Conservation (phyloP, 2,888 invertebrate genomes). For the Bursaphelenchus okinawaensis region DNA sequence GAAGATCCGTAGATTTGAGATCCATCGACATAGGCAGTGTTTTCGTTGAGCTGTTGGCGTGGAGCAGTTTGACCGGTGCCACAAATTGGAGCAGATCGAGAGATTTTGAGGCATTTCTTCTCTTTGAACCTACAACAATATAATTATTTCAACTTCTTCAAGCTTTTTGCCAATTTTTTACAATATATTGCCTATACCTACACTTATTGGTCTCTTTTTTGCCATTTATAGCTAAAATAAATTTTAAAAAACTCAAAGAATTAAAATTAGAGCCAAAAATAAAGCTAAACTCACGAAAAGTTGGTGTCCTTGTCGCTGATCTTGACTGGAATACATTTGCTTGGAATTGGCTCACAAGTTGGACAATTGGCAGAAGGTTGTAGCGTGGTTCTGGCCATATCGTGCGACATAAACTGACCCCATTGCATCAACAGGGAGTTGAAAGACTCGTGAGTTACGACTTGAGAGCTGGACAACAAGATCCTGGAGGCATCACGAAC, state of each 20-base stretch:
- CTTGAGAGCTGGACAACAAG: conserved; percentile 46
- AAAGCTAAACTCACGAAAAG: conserved; percentile 25
- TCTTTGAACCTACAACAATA: conserved; percentile 43
- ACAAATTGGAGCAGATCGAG: conserved; percentile 85
- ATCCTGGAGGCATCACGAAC: conserved; percentile 52
- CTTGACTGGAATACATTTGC: conserved; percentile 53
- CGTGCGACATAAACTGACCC: conserved; percentile 56
- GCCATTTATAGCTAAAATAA: neutral
- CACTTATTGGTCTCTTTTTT: neutral
- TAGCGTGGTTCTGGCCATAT: conserved; percentile 53
- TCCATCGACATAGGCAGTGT: conserved; percentile 79
- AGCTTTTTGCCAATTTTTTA: neutral
- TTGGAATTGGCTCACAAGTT: conserved; percentile 52
- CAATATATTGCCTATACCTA: neutral
- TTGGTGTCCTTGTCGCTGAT: conserved; percentile 48
- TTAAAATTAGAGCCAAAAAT: neutral
- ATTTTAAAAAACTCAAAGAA: neutral
- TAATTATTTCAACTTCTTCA: no score
- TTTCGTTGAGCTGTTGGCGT: conserved; percentile 72
- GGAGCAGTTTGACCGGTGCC: conserved; percentile 91
- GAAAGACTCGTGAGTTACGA: conserved; percentile 49
- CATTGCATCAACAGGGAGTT: conserved; percentile 56
- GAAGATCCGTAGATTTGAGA: conserved; percentile 90
- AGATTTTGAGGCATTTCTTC: conserved; percentile 49
- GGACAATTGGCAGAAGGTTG: conserved; percentile 36